Evolutionary conservation across 2,797 vertebrate genomes (phyloP), one percentile per base, ranked within the genome.

Genomic region (Melanotaenia boesemani): DNA sequence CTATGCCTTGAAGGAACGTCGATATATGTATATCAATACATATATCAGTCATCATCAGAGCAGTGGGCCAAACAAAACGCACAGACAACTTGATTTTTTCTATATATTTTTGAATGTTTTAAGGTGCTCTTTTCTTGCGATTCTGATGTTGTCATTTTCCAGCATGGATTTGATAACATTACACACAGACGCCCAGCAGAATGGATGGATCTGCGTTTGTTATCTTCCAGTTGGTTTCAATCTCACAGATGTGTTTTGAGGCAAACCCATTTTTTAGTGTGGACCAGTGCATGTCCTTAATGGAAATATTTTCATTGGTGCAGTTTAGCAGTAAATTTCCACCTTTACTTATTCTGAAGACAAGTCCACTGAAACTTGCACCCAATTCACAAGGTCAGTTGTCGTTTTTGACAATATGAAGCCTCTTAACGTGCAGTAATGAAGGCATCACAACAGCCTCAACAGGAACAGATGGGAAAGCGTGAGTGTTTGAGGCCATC

Each of bases 391-490:
- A 46, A 75, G 70, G 62, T n/a, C 67, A 55, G 67, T 37, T 61
- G 70, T 72, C 56, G 62, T 58, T 74, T 77, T 63, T 82, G 74
- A 85, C 78, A 83, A 78, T 60, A 41, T 48, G 72, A 65, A 71
- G 61, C 39, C 50, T 65, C 71, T 77, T 52, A 67, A 70, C 76
- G 71, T 37, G 60, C 61, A 72, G 72, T 58, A 74, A 79, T 74
- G 59, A 61, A 79, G 77, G 80, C 77, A 82, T 85, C 71, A 62
- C 50, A 84, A 82, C 68, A n/a, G 76, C 74, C 73, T 70, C n/a
- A 30, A 72, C 71, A 74, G 70, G 76, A 86, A 73, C 86, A 88
- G 85, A 90, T 86, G 85, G 87, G 72, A 52, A 74, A 60, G 54
- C 60, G 71, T 70, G 62, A 55, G 36, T 30, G 64, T 66, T 69